A percentile compares a stretch with the other conserved stretches of the same genome.
Evolutionary conservation across 2,888 invertebrate species (phyloP).

Genomic region (Drosophila atripex): DNA sequence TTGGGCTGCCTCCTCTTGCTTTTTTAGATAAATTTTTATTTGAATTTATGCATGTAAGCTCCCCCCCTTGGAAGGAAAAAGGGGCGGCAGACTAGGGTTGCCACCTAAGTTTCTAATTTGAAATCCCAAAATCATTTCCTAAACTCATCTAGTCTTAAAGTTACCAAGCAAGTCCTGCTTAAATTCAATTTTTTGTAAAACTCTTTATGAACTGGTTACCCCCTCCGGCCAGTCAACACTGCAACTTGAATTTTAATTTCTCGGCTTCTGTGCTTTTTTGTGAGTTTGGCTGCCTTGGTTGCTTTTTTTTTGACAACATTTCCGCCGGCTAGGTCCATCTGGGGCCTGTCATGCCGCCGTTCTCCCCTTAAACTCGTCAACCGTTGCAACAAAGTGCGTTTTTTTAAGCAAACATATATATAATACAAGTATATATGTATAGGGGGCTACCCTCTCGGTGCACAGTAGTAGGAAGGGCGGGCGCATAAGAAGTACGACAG

Average conservation of each 20-base stretch:
- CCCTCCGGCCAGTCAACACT: slow-evolving; percentile 10
- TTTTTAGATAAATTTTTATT: slow-evolving; percentile 72
- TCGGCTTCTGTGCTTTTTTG: background rate
- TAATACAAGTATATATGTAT: slow-evolving; percentile 10
- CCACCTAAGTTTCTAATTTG: background rate
- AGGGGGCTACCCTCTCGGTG: slow-evolving; percentile 20
- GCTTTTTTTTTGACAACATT: slow-evolving; percentile 48
- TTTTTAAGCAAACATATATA: slow-evolving; percentile 11
- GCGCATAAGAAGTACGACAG: slow-evolving; percentile 74
- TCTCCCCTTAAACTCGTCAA: slow-evolving; percentile 55
- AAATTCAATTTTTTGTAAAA: no score
- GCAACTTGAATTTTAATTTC: slow-evolving; percentile 15
- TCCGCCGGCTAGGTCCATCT: slow-evolving; percentile 42
- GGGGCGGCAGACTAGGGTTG: slow-evolving; percentile 1
- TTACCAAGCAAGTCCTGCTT: no score
- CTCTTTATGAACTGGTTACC: no score
- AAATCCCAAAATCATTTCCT: background rate
- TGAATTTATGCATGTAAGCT: slow-evolving; percentile 69
- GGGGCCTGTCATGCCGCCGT: slow-evolving; percentile 29
- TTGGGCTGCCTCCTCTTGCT: slow-evolving; percentile 20
- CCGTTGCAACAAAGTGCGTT: slow-evolving; percentile 77
- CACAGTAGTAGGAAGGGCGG: slow-evolving; percentile 18
- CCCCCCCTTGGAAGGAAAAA: slow-evolving; percentile 2
- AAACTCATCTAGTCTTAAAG: background rate
- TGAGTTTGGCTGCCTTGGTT: no score